Evolutionary conservation across 2,888 invertebrate species (phyloP).

Genomic region (Cryptosula pallasiana): DNA sequence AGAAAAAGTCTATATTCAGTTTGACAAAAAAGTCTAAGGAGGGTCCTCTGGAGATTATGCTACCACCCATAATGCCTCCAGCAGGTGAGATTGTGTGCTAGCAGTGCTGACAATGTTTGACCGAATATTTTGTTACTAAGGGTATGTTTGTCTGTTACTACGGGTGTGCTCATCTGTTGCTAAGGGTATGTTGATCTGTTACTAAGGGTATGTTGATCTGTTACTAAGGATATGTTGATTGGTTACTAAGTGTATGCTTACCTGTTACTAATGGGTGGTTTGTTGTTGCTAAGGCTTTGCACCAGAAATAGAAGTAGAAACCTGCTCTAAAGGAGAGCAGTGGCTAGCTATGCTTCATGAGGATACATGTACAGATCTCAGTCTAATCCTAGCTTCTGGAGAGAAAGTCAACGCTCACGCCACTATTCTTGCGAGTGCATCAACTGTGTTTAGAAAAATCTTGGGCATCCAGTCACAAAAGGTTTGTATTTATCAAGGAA

Average conservation of each 20-base stretch:
- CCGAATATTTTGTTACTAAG: not conserved
- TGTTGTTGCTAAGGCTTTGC: conserved; percentile 35
- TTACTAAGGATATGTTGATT: not conserved
- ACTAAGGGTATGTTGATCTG: not conserved
- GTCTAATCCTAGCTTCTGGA: conserved; percentile 34
- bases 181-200: not conserved
- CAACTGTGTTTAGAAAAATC: conserved; percentile 37
- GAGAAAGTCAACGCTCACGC: conserved; percentile 38
- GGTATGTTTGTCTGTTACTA: too few species aligned
- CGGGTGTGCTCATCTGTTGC: too few species aligned
- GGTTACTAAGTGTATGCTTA: not conserved
- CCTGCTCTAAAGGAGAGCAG: conserved; percentile 40
- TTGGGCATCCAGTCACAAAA: too few species aligned
- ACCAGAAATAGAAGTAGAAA: conserved; percentile 40
- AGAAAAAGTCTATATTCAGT: not conserved
- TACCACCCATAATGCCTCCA: conserved; percentile 45
- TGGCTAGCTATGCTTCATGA: conserved; percentile 37
- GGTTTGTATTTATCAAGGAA: too few species aligned
- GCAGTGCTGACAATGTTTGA: not conserved
- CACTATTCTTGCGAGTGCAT: conserved; percentile 38
- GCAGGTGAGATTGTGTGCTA: conserved; percentile 33
- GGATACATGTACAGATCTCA: conserved; percentile 39
- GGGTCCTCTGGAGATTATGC: conserved; percentile 27
- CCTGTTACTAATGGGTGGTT: too few species aligned
- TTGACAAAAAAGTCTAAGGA: conserved; percentile 16